phyloP scores from a whole-genome alignment of 2,797 vertebrate species.

The Poliocrania exsul region DNA sequence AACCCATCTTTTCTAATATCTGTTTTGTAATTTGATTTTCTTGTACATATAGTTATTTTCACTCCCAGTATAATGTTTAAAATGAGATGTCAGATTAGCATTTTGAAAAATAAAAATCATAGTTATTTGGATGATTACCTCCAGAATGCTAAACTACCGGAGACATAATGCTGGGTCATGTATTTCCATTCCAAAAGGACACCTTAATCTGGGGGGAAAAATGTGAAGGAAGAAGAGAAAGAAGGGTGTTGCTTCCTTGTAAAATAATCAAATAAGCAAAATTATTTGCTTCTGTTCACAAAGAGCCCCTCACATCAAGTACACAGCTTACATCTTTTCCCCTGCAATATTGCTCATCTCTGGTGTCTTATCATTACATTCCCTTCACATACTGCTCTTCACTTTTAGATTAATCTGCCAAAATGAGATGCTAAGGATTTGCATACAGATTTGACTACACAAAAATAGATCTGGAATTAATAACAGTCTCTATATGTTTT shows the following conservation, averaged over 20 bases:
- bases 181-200: background rate
- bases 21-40: slow-evolving; percentile 45
- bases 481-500: slow-evolving; percentile 87
- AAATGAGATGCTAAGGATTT: slow-evolving; percentile 87
- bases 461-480: slow-evolving; percentile 88
- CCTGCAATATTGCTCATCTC: slow-evolving; percentile 60
- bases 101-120: slow-evolving; percentile 43
- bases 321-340: slow-evolving; percentile 33
- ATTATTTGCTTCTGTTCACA: slow-evolving; percentile 42
- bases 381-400: slow-evolving; percentile 76
- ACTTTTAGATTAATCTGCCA: slow-evolving; percentile 82
- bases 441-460: slow-evolving; percentile 88
- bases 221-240: background rate
- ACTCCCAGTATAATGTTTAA: background rate
- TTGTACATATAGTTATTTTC: slow-evolving; percentile 20
- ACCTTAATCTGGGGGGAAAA: background rate
- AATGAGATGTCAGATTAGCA: slow-evolving; percentile 28
- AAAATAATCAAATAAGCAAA: slow-evolving; percentile 64
- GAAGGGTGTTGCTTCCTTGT: background rate
- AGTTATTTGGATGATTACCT: slow-evolving; percentile 41
- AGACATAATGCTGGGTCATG: background rate
- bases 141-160: slow-evolving; percentile 12
- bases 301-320: slow-evolving; percentile 8
- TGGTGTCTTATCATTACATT: slow-evolving; percentile 76
- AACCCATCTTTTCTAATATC: background rate